Evolutionary conservation across 2,113 vertebrate genomes (phyloP).

Genomic region (Hyaena hyaena): DNA sequence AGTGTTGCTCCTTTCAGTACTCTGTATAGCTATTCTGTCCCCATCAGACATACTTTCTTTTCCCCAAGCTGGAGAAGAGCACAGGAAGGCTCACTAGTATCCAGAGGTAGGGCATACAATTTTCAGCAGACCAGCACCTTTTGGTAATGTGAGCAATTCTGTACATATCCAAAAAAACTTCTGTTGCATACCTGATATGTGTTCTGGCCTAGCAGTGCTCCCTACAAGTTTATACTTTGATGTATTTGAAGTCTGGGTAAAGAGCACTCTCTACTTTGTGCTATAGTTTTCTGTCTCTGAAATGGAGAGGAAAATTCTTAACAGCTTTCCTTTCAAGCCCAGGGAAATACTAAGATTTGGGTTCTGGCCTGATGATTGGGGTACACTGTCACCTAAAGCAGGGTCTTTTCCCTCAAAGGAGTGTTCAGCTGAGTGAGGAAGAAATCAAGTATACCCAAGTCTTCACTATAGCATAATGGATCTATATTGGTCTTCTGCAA

Average conservation of each 20-base stretch:
- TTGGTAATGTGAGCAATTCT: background rate
- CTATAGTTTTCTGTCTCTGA: background rate
- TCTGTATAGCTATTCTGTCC: conserved; percentile 1
- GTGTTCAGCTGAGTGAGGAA: background rate
- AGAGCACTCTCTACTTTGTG: background rate
- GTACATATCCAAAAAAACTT: background rate
- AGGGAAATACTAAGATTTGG: background rate
- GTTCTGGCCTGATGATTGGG: background rate
- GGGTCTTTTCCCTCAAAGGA: background rate
- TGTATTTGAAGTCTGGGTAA: background rate
- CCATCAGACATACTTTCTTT: background rate
- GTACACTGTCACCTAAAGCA: background rate
- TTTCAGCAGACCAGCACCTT: background rate
- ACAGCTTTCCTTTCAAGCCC: background rate
- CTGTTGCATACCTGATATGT: background rate
- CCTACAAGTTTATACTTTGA: background rate
- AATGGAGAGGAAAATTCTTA: background rate
- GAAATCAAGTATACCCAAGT: background rate
- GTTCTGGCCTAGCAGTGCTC: background rate
- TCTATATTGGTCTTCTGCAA: background rate
- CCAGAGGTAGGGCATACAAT: background rate
- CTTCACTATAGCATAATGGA: background rate
- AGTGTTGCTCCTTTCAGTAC: background rate
- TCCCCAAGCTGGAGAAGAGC: background rate
- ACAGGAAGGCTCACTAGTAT: background rate